Base-by-base conservation (phyloP, 2,113 vertebrate genomes). In the Tetraodon nigroviridis region DNA sequence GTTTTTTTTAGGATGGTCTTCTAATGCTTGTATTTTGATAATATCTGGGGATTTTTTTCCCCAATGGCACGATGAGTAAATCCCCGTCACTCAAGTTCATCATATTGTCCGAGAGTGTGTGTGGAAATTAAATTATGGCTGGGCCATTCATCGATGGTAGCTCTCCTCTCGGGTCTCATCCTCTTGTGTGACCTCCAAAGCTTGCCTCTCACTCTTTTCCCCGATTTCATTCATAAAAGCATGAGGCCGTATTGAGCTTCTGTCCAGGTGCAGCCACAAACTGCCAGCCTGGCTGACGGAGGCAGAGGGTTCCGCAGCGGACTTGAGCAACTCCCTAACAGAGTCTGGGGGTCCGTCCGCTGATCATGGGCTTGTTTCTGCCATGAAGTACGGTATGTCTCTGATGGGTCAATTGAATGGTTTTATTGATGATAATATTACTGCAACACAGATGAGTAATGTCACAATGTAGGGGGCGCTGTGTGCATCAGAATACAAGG, bases 161-260 rank as follows among this genome's bases (percentile, higher is more conserved):
- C n/a, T 24, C 16, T 67, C 29, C 19, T 55, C 52, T 55, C 1
- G 40, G 64, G 64, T 58, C 63, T 44, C 47, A 41, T 0, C 49
- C 47, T 24, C 49, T 47, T 51, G 44, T 72, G 57, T 58, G 70
- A 55, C 37, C 57, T 75, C 49, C 54, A 37, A 71, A 81, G 44
- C 58, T 69, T 22, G 4, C 18, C 46, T 58, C 44, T 24, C 3
- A 49, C 48, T 72, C 42, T 55, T n/a, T n/a, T 61, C 55, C 47
- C 40, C 40, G 56, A 58, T 63, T 79, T 68, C 72, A 83, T 81
- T 70, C 77, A 72, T 60, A 80, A 69, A 60, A 53, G 55, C 21
- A 47, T 27, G 24, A 52, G 53, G 47, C 58, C 21, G n/a, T 88
- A 84, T 86, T 58, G 89, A 87, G 77, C 88, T 88, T 76, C 82